phyloP scores from a whole-genome alignment of 1,140 invertebrate genomes.

The Pachyrhynchus sulphureomaculatus region DNA sequence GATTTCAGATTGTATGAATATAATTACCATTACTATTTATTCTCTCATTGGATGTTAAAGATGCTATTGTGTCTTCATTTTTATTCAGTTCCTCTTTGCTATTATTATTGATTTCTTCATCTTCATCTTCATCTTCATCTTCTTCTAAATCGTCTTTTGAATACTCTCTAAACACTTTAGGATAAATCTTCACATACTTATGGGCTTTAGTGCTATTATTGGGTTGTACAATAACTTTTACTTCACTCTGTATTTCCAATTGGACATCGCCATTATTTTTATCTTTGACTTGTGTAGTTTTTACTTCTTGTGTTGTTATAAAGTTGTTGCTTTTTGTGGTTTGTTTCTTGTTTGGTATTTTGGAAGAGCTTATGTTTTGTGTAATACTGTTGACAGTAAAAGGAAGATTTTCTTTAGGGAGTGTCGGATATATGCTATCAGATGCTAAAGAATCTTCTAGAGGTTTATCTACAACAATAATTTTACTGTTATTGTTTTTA shows the following conservation, averaged over 20 bases:
- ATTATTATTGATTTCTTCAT: background rate
- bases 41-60: no score
- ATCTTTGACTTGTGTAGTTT: conserved; percentile 47
- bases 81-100: no score
- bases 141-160: conserved; percentile 9
- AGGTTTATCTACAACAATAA: no score
- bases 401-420: conserved; percentile 2
- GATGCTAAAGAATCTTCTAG: background rate
- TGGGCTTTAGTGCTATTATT: conserved; percentile 35
- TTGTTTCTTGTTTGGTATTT: background rate
- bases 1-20: no score
- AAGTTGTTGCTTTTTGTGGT: conserved; percentile 32
- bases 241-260: conserved; percentile 42
- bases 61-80: no score
- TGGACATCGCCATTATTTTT: conserved; percentile 39
- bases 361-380: no score
- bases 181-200: conserved; percentile 40
- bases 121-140: no score
- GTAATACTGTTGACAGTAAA: background rate
- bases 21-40: no score
- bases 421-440: background rate
- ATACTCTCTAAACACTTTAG: conserved; percentile 35
- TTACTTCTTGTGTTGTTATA: conserved; percentile 54
- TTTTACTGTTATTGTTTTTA: no score
- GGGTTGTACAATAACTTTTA: conserved; percentile 37